Conservation (phyloP, 2,888 invertebrate species). For the Rhaphigaster nebulosa region DNA sequence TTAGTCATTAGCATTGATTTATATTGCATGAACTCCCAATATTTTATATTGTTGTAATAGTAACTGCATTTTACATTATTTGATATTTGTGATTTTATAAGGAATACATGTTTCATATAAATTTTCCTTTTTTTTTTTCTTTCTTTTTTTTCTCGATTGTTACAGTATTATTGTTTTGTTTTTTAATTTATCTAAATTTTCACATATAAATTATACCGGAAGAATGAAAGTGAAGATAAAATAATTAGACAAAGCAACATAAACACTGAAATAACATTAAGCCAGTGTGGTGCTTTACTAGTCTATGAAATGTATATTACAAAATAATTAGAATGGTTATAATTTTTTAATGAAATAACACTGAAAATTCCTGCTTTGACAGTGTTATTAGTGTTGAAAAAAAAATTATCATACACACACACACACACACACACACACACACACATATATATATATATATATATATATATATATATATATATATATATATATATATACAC, state of each 20-base stretch:
- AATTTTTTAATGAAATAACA: neutral
- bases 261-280: neutral
- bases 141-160: neutral
- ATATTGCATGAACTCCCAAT: neutral
- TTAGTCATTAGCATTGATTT: neutral
- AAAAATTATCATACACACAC: neutral
- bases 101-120: neutral
- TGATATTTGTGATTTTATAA: no score
- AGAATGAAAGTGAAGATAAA: neutral
- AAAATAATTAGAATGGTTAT: neutral
- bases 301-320: neutral
- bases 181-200: neutral
- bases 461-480: no score
- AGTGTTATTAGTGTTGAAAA: neutral
- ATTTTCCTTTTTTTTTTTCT: no score
- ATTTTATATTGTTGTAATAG: no score
- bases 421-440: neutral
- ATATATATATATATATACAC: no score
- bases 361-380: neutral
- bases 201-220: neutral
- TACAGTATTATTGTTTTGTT: neutral
- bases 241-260: neutral
- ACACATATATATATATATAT: no score
- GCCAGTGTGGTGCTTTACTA: neutral
- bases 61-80: no score